Base-by-base conservation (phyloP, 2,888 invertebrate genomes). In the Elegia similella region DNA sequence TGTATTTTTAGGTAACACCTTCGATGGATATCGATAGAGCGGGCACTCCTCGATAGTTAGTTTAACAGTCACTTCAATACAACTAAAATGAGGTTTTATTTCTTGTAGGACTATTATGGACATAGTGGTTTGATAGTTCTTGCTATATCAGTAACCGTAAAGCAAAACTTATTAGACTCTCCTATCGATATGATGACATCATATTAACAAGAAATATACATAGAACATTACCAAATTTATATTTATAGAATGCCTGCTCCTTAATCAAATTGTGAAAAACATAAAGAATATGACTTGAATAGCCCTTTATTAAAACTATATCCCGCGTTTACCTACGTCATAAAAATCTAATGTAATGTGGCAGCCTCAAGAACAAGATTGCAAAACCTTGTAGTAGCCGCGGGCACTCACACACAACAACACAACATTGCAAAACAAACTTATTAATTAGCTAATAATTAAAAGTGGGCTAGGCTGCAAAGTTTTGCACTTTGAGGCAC, bases 361-460 rank as follows among this genome's bases (percentile, higher is more conserved):
- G 17, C 46, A n/a, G 38, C 12, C 23, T 29, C 47, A 47, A 47
- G 6, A 29, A 29, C 47, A 29, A 47, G 47, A 47, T 47, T 47
- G 47, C 47, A 47, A 47, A 47, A 47, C 47, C 47, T 30, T 47
- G 47, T 29, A 47, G 17, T 47, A 30, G 29, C 47, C 12, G 30
- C 30, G 47, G 47, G 47, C 47, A 47, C 29, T 46, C 23, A 23
- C 46, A 10, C 10, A 34, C 23, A 23, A 23, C 23, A 23, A 23
- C 23, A 38, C 38, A 34, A 38, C 38, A 38, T n/a, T 10, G 10
- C 34, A 10, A 34, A n/a, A 8, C 38, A 12, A 12, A 38, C 38
- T 38, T 38, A 38, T 23, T 38, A 5, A 34, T 34, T 38, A 5
- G 10, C 38, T 38, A 38, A 12, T 38, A 38, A 2, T 38, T 38